These are phyloP conservation scores for Manduca sexta DNA, from an alignment of 1,140 invertebrate species.

Conservation along the genomic window DNA sequence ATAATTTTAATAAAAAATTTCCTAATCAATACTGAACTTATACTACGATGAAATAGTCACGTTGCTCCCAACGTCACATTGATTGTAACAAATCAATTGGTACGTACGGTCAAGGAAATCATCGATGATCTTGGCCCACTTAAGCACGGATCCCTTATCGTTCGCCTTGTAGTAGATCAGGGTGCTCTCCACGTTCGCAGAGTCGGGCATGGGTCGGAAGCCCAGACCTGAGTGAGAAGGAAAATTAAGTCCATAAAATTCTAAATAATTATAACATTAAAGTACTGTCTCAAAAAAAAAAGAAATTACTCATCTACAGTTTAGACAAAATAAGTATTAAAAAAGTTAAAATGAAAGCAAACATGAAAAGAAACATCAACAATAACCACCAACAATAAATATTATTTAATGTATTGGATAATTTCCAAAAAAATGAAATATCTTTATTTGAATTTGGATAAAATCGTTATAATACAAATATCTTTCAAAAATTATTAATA, in stretches of 20 bases:
- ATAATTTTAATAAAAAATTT: too few relatives aligned
- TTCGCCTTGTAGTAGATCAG: conserved; percentile 93
- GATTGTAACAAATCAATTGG: background rate
- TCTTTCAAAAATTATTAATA: too few relatives aligned
- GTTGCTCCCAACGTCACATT: too few relatives aligned
- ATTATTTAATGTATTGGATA: too few relatives aligned
- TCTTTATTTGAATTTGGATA: background rate
- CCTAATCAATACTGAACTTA: background rate
- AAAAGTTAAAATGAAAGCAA: too few relatives aligned
- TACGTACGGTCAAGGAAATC: conserved; percentile 80
- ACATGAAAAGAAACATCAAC: too few relatives aligned
- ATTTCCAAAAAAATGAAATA: background rate
- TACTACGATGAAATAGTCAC: too few relatives aligned
- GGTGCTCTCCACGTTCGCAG: conserved; percentile 92
- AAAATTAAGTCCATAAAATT: background rate
- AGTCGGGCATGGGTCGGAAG: conserved; percentile 93
- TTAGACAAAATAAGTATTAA: too few relatives aligned
- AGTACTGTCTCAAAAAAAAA: too few relatives aligned
- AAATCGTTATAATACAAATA: background rate
- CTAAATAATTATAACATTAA: too few relatives aligned
- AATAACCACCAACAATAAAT: too few relatives aligned
- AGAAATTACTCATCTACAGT: too few relatives aligned
- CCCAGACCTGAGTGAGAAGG: conserved; percentile 81
- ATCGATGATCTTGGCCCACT: conserved; percentile 85
- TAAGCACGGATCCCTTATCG: conserved; percentile 83